Percentiles rank a stretch among this genome's conserved stretches.
These are phyloP conservation scores for Gymnoscelis rufifasciata DNA, from an alignment of 2,888 invertebrate species.

Conservation along the genomic window DNA sequence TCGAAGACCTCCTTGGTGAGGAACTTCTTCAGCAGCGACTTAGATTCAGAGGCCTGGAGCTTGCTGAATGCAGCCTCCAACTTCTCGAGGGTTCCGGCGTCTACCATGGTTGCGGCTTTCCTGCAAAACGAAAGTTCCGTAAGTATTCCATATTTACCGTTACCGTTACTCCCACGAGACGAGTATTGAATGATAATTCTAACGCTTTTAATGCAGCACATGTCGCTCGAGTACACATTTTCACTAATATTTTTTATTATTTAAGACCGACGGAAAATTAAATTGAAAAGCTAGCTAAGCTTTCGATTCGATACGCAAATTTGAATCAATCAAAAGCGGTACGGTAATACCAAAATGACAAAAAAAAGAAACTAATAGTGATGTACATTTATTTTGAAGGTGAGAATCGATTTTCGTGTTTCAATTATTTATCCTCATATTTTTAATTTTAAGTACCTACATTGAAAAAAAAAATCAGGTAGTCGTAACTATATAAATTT, in stretches of 20 bases:
- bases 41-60: conserved; percentile 92
- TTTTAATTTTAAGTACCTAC: too few species aligned
- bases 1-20: conserved; percentile 95
- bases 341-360: too few species aligned
- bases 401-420: too few species aligned
- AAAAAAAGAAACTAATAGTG: too few species aligned
- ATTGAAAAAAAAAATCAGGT: too few species aligned
- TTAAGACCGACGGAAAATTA: not conserved
- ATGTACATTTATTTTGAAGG: too few species aligned
- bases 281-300: too few species aligned
- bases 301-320: too few species aligned
- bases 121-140: conserved; percentile 65
- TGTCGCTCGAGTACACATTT: conserved; percentile 72
- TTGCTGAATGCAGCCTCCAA: conserved; percentile 94
- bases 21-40: conserved; percentile 97
- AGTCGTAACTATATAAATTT: too few species aligned
- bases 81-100: conserved; percentile 93
- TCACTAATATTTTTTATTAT: conserved; percentile 25
- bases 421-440: too few species aligned
- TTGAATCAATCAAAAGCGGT: too few species aligned
- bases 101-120: conserved; percentile 91
- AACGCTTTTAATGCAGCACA: conserved; percentile 74
- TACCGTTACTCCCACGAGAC: conserved; percentile 11
- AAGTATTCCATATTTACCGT: conserved; percentile 20
- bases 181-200: conserved; percentile 40